Base-by-base conservation (phyloP, 2,888 invertebrate species). In the Protula sp. region DNA sequence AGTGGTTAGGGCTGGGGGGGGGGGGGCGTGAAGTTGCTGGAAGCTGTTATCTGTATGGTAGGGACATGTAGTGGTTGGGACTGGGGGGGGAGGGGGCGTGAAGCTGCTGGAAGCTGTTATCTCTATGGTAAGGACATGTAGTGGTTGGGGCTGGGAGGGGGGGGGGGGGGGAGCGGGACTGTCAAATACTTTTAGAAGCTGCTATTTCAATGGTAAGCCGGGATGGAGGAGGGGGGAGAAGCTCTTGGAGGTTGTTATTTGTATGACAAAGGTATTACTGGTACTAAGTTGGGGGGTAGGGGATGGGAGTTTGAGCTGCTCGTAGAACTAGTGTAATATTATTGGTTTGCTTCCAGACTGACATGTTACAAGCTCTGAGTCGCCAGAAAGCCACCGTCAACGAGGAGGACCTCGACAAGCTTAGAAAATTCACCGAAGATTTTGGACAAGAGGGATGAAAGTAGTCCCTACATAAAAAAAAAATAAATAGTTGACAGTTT, bases 341-440 rank as follows among this genome's bases (percentile, higher is more conserved):
- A n/a, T n/a, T 54, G 14, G 9, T 54, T 26, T 62, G 61, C 63
- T 67, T 75, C 27, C 68, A 83, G 92, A 87, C 86, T 78, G 98
- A 99, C 81, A 92, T 99, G 91, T 77, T 91, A 64, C 87, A 91
- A 74, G 97, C 98, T 0, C 81, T 99, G 70, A 87, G 90, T 4
- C 93, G 92, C 64, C 92, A 94, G 53, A 98, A 98, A 83, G 97
- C 99, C 26, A 98, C 98, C 5, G 97, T 99, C 2, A 98, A 98
- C 79, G 92, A 93, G 65, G 91, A 93, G 26, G 99, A 99, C 81
- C 87, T 99, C 85, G 86, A 86, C 47, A 94, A 92, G 82, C 84
- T 98, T 77, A 87, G 89, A 78, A 92, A 95, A 81, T 99, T 99
- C 83, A 94, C 91, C 83, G 89, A 91, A 78, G 98, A 99, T 83